These are phyloP conservation scores for Nysson spinosus DNA, from an alignment of 2,888 invertebrate species.

Conservation along the genomic window DNA sequence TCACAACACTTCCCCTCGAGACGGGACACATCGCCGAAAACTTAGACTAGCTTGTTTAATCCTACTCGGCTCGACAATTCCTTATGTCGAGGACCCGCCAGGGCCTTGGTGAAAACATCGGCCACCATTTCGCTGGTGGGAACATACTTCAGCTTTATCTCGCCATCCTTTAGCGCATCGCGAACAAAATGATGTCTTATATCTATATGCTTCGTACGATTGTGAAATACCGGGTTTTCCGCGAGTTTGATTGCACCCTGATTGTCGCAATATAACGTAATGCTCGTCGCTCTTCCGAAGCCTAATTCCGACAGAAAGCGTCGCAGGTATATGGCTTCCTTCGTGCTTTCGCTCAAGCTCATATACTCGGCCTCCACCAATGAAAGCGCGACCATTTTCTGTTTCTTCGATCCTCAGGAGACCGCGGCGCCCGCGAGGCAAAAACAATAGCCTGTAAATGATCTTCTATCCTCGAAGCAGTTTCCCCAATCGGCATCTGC, in stretches of 20 bases:
- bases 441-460: not conserved
- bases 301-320: slow-evolving; percentile 5
- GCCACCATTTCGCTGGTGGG: slow-evolving; percentile 5
- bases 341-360: not conserved
- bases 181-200: slow-evolving; percentile 15
- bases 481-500: slow-evolving; percentile 16
- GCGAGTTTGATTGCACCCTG: slow-evolving; percentile 8
- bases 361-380: slow-evolving; percentile 13
- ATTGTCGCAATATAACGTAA: slow-evolving; percentile 3
- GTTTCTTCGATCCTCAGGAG: slow-evolving; percentile 12
- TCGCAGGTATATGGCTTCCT: slow-evolving; percentile 11
- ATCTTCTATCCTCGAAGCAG: not conserved
- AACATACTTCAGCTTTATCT: not conserved
- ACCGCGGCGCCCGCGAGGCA: not conserved
- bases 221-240: slow-evolving; percentile 9
- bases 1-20: slow-evolving; percentile 42
- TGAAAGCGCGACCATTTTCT: slow-evolving; percentile 3
- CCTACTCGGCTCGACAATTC: not conserved
- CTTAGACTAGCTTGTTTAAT: not conserved
- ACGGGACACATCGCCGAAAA: not conserved
- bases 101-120: slow-evolving; percentile 12
- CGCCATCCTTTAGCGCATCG: not conserved
- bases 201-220: slow-evolving; percentile 15
- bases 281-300: not conserved
- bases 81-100: slow-evolving; percentile 3